These are phyloP conservation scores for Marisa cornuarietis DNA, from an alignment of 1,140 invertebrate genomes.

Conservation along the genomic window DNA sequence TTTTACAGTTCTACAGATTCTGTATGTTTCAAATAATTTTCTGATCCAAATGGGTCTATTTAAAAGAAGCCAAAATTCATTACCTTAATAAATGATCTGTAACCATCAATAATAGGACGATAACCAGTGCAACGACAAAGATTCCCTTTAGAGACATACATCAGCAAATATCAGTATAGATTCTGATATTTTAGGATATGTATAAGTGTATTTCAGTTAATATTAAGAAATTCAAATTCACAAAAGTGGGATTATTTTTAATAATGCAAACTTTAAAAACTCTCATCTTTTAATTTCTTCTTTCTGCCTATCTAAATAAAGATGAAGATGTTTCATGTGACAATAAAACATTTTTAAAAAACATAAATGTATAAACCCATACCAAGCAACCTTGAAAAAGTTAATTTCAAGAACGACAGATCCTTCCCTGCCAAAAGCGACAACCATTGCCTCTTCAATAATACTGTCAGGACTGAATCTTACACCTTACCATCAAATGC, in stretches of 20 bases:
- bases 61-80: background rate
- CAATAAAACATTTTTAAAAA: background rate
- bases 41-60: background rate
- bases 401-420: no score
- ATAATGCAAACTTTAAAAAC: no score
- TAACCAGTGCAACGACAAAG: conserved; percentile 66
- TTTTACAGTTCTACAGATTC: no score
- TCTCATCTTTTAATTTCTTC: no score
- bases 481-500: conserved; percentile 49
- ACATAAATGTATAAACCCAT: background rate
- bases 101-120: conserved; percentile 63
- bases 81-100: conserved; percentile 57
- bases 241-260: background rate
- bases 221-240: background rate
- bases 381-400: background rate
- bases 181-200: no score
- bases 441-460: background rate
- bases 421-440: background rate
- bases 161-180: background rate
- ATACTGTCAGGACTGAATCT: no score
- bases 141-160: conserved; percentile 49
- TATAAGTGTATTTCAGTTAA: no score
- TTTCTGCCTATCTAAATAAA: no score
- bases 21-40: background rate
- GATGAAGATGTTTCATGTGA: no score